These are phyloP conservation scores for Tetranychus cinnabarinus DNA, from an alignment of 1,140 invertebrate species.

Conservation along the genomic window DNA sequence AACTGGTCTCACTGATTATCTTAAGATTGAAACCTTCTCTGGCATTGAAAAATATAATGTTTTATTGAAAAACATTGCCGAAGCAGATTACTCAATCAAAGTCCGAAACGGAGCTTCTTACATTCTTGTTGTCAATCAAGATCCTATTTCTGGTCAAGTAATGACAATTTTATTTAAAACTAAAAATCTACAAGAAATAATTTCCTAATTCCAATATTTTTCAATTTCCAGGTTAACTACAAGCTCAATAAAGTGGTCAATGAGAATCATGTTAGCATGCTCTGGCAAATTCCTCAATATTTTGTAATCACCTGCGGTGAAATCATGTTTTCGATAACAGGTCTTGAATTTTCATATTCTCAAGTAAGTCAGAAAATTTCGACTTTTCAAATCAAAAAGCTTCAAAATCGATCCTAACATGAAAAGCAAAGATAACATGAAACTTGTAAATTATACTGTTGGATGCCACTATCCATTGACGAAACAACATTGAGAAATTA, in stretches of 20 bases:
- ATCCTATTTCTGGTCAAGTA: not conserved
- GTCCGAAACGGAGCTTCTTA: not conserved
- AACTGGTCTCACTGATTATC: no score
- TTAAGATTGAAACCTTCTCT: no score
- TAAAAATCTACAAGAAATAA: no score
- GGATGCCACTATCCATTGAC: no score
- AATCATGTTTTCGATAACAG: slow-evolving; percentile 72
- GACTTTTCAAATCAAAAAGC: no score
- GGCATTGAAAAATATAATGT: no score
- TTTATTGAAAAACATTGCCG: no score
- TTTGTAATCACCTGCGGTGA: slow-evolving; percentile 57
- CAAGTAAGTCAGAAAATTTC: slow-evolving; percentile 17
- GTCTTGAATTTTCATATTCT: slow-evolving; percentile 67
- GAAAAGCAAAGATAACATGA: no score
- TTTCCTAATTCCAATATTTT: not conserved
- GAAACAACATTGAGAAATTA: no score
- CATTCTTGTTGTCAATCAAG: not conserved
- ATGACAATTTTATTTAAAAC: not conserved
- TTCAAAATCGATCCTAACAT: no score
- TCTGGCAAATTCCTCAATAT: slow-evolving; percentile 67
- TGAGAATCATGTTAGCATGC: slow-evolving; percentile 9
- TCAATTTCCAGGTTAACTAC: not conserved
- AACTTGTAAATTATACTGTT: no score
- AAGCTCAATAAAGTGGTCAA: not conserved
- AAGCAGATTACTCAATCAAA: not conserved